phyloP scores from a whole-genome alignment of 2,113 vertebrate genomes.

The Phasianus colchicus region DNA sequence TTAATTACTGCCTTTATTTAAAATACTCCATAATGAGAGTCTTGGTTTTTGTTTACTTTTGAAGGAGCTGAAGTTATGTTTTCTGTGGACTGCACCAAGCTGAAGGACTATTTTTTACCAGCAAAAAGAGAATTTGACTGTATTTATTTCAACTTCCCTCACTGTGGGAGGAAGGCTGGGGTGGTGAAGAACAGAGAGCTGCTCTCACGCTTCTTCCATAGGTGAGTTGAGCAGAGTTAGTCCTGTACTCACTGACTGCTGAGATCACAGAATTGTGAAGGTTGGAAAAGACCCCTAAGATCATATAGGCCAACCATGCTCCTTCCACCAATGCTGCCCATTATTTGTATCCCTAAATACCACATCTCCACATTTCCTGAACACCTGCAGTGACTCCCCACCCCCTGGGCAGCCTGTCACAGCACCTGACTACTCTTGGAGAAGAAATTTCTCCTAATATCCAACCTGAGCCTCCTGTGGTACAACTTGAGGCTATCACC shows the following conservation, averaged over 20 bases:
- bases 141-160: constrained; percentile 95
- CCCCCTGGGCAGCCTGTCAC: background rate
- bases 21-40: background rate
- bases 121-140: constrained; percentile 78
- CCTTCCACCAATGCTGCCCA: too few species aligned
- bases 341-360: background rate
- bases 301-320: background rate
- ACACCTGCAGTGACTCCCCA: background rate
- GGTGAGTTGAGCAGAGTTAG: constrained; percentile 73
- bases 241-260: background rate
- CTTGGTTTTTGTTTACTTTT: rapidly evolving
- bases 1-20: background rate
- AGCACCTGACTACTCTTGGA: background rate
- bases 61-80: constrained; percentile 87
- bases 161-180: constrained; percentile 94
- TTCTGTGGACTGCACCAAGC: constrained; percentile 88
- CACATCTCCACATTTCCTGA: background rate
- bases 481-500: background rate
- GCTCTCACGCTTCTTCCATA: constrained; percentile 88
- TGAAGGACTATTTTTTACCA: constrained; percentile 76
- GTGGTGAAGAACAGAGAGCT: constrained; percentile 93
- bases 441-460: background rate
- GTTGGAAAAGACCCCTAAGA: too few species aligned
- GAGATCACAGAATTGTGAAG: background rate
- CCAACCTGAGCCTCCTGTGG: background rate